Evolutionary conservation across 2,888 invertebrate genomes (phyloP).

Genomic region (Romanomermis culicivorax): DNA sequence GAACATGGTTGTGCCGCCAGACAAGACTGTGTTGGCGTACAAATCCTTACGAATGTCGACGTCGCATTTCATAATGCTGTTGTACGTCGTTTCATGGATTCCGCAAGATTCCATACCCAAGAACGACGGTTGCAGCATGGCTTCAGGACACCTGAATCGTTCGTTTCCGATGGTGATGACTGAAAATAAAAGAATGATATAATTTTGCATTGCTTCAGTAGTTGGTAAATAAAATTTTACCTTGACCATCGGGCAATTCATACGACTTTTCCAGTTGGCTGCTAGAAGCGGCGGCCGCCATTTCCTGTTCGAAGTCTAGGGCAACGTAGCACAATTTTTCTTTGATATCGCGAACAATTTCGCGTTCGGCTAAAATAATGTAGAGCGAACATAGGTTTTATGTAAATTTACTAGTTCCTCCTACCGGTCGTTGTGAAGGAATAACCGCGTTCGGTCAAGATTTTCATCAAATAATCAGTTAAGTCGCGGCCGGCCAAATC

Average conservation of each 20-base stretch:
- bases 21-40: slow-evolving; percentile 43
- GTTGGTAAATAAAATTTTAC: too few relatives aligned
- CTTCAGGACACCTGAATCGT: slow-evolving; percentile 36
- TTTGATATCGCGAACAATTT: slow-evolving; percentile 84
- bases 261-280: slow-evolving; percentile 77
- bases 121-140: slow-evolving; percentile 70
- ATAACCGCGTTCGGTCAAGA: slow-evolving; percentile 35
- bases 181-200: too few relatives aligned
- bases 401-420: too few relatives aligned
- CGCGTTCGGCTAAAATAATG: slow-evolving; percentile 39
- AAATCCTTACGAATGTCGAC: slow-evolving; percentile 76
- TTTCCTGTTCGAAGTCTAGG: slow-evolving; percentile 79
- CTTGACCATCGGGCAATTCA: slow-evolving; percentile 69
- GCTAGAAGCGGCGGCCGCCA: slow-evolving; percentile 74
- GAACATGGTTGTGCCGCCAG: slow-evolving; percentile 53
- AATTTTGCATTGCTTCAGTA: too few relatives aligned
- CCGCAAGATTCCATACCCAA: slow-evolving; percentile 47
- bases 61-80: slow-evolving; percentile 84
- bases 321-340: slow-evolving; percentile 82
- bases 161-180: slow-evolving; percentile 15
- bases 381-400: not conserved
- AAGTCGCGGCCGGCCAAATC: slow-evolving; percentile 37
- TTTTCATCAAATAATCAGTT: slow-evolving; percentile 39
- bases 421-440: slow-evolving; percentile 28
- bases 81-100: slow-evolving; percentile 73